Base-by-base conservation (phyloP, 2,113 vertebrate genomes). In the Oncorhynchus nerka region DNA sequence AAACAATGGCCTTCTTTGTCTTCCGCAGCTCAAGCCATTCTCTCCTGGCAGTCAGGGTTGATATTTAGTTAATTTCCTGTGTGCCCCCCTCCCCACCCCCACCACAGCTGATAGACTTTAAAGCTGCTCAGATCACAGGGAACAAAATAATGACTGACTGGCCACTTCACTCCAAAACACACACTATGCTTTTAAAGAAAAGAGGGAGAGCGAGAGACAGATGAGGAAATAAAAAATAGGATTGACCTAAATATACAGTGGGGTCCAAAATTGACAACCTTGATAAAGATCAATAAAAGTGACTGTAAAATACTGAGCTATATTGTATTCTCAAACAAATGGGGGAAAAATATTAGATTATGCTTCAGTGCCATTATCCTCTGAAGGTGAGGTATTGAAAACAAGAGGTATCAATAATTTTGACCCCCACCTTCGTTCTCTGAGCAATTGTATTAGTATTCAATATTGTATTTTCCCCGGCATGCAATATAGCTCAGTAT, bases 1-100 rank as follows among this genome's bases (percentile, higher is more conserved):
- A 67, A 88, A 88, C 90, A 88, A 91, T 90, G 88, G 90, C 90
- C 91, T 91, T 91, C 86, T 89, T 89, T 91, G 91, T 92, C 91
- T 90, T 90, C 89, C 85, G 8, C 85, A 86, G 90, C 84, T 88
- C 66, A 85, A 90, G 91, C 87, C 87, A 88, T 87, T 85, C 86
- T 90, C 72, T 87, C 87, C 87, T 69, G 81, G 86, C 91, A 87
- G 88, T 89, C 87, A 87, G 90, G 89, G 86, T 90, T 88, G 89
- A 90, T 90, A 86, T 90, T 90, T 82, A 87, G 87, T 84, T 86
- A 79, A 89, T 90, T 89, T 89, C 89, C 87, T 87, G 87, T 85
- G 84, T 84, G 76, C 82, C 7, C 26, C 77, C 48, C 81, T 32
- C 30, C 30, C 30, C 30, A 32, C 77, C 48, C 81, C 68, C 11